Percentiles rank a stretch among this genome's conserved stretches.
Conservation (phyloP, 2,113 vertebrate species). For the Corythoichthys intestinalis region DNA sequence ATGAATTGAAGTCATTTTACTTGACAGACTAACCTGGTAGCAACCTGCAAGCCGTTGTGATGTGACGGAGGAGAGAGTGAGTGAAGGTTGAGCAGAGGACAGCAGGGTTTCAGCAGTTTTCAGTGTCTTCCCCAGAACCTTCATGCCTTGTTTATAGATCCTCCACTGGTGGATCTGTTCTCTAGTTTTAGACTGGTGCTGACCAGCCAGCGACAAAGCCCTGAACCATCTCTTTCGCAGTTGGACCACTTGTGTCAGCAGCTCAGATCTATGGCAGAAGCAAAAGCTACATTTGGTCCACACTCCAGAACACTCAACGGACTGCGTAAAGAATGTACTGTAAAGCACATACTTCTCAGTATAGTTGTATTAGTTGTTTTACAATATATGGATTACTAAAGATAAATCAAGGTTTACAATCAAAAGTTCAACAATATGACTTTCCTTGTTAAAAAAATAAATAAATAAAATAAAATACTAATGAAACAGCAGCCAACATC, state of each 20-base stretch:
- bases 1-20: not conserved
- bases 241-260: conserved; percentile 63
- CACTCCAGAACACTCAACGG: not conserved
- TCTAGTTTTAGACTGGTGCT: conserved; percentile 53
- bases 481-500: not conserved
- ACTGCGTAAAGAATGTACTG: not conserved
- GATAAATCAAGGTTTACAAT: not conserved
- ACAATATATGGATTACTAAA: too few species aligned
- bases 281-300: not conserved
- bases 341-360: not conserved
- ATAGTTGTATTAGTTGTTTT: not conserved
- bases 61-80: conserved; percentile 26
- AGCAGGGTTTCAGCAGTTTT: conserved; percentile 62
- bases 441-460: not conserved
- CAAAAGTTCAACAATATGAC: not conserved
- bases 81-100: conserved; percentile 60
- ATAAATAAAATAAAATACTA: not conserved
- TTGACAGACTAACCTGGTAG: conserved; percentile 72
- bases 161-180: conserved; percentile 70
- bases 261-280: conserved; percentile 67
- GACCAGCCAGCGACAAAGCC: conserved; percentile 45
- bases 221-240: conserved; percentile 77
- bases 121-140: conserved; percentile 69
- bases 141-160: conserved; percentile 61
- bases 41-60: conserved; percentile 66